phyloP scores from a whole-genome alignment of 2,888 invertebrate species.

The Ormyrus labotus region DNA sequence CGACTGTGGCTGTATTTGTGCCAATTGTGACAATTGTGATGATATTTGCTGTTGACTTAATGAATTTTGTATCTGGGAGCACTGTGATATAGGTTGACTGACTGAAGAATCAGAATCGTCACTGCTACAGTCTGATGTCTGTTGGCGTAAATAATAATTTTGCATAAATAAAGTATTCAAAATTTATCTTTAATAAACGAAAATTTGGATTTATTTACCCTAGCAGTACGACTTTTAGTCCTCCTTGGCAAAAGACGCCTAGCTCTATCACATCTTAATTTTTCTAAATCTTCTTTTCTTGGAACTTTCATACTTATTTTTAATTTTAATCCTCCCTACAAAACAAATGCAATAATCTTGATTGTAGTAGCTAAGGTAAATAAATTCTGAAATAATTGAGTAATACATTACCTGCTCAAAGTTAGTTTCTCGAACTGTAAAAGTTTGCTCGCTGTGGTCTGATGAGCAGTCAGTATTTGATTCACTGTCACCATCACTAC shows the following conservation, averaged over 20 bases:
- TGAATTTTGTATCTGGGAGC: slow-evolving; percentile 35
- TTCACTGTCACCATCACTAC: slow-evolving; percentile 71
- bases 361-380: not conserved
- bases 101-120: slow-evolving; percentile 71
- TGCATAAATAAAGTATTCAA: not conserved
- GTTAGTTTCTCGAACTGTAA: slow-evolving; percentile 77
- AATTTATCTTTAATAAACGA: slow-evolving; percentile 4
- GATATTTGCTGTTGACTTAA: slow-evolving; percentile 26
- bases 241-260: slow-evolving; percentile 65
- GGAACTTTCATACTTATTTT: slow-evolving; percentile 77
- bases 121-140: slow-evolving; percentile 70
- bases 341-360: slow-evolving; percentile 25
- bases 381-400: not conserved
- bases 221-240: slow-evolving; percentile 67
- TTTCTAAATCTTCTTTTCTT: slow-evolving; percentile 71
- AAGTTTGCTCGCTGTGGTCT: slow-evolving; percentile 75
- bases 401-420: slow-evolving; percentile 73
- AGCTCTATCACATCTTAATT: slow-evolving; percentile 68
- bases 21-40: slow-evolving; percentile 47
- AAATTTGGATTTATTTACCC: slow-evolving; percentile 62
- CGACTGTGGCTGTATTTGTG: slow-evolving; percentile 40
- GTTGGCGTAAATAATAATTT: too few species aligned
- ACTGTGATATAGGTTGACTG: slow-evolving; percentile 56
- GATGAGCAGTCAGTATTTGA: slow-evolving; percentile 77
- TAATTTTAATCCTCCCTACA: slow-evolving; percentile 76